Evolutionary conservation across 2,113 vertebrate genomes (phyloP).

Genomic region (Eidolon helvum): DNA sequence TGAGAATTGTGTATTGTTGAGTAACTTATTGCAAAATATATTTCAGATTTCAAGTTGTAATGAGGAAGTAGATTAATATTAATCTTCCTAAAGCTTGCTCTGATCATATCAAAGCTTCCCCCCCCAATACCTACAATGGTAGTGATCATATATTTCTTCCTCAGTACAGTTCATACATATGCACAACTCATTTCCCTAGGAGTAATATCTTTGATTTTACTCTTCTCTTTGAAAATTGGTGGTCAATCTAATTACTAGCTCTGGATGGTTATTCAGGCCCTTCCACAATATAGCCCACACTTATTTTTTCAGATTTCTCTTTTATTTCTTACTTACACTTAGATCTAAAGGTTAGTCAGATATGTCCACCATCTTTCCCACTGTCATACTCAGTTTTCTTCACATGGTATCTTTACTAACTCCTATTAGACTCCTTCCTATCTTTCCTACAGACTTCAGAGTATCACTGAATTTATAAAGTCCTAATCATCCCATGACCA

Average conservation of each 20-base stretch:
- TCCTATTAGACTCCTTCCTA: not conserved
- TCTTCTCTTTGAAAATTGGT: not conserved
- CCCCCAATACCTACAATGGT: not conserved
- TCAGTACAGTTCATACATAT: not conserved
- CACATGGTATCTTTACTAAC: not conserved
- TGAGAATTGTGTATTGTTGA: not conserved
- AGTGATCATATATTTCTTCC: not conserved
- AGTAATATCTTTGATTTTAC: not conserved
- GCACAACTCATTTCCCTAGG: not conserved
- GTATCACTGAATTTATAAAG: not conserved
- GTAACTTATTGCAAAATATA: not conserved
- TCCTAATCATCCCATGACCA: not conserved
- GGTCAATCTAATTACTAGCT: not conserved
- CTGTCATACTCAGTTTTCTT: not conserved
- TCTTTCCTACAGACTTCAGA: not conserved
- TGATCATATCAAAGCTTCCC: not conserved
- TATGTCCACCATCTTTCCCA: not conserved
- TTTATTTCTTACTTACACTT: not conserved
- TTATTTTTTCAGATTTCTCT: not conserved
- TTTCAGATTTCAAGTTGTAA: not conserved
- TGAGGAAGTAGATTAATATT: not conserved
- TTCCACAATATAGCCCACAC: not conserved
- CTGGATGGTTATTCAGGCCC: not conserved
- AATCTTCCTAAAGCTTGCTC: not conserved
- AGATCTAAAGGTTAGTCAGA: not conserved